Evolutionary conservation across 2,113 vertebrate species (phyloP), one percentile per base, ranked within the genome.

Genomic region (Podiceps cristatus): DNA sequence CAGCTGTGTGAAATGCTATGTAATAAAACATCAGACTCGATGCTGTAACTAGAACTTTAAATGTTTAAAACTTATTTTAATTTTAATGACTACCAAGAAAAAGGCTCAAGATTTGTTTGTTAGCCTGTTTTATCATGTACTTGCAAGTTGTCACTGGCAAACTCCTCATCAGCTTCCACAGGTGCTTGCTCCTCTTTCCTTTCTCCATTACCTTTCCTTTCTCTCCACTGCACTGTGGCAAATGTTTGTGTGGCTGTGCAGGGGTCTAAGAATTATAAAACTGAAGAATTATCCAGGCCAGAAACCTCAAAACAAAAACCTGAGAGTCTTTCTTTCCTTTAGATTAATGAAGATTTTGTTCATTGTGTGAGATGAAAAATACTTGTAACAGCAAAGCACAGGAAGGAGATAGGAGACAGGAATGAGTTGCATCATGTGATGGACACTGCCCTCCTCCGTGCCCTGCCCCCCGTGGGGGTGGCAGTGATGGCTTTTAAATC

Each of bases 251-350:
- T 68, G 47, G 29, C 33, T 53, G 35, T 58, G 42, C 56, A 52
- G 25, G 15, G 18, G 18, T 18, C 56, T 29, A 18, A 35, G 74
- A 49, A 20, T 76, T 67, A 11, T 10, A 49, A 58, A 18, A 62
- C 7, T 0, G 0, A 72, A 53, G 18, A 44, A 20, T 74, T 75
- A 62, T 13, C 15, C 11, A 53, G 56, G n/a, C 15, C 12, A 71
- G n/a, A 67, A 92, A 16, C 5, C 9, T 7, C 5, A 11, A 73
- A 68, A 0, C 4, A 69, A 66, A 88, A 44, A 6, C 5, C 8
- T 5, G 1, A 35, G 28, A 69, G 25, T 4, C 8, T 74, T 88
- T 8, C 17, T 88, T 90, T 50, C 14, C 12, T 12, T 60, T 60
- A 18, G 8, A 35, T 35, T 44, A 63, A 22, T 49, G 45, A 59